Percentiles rank a stretch among this genome's conserved stretches.
Evolutionary conservation across 92 coral and sea anemone species (phyloP).

Genomic region (Epizoanthus fatuus): DNA sequence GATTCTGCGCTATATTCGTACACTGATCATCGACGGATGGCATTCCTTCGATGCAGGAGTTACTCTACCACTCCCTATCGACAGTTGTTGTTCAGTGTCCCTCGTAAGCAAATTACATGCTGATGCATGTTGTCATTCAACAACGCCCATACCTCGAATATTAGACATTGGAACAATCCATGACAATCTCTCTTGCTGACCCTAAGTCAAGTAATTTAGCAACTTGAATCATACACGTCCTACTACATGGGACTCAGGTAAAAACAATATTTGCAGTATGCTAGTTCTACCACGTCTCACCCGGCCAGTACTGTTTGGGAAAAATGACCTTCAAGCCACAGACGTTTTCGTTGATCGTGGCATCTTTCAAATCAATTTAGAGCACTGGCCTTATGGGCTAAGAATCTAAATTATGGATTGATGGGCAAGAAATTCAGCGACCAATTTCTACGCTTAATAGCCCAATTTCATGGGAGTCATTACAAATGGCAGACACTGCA

Average conservation of each 20-base stretch:
- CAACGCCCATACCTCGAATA: not conserved
- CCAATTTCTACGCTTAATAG: not conserved
- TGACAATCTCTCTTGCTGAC: not conserved
- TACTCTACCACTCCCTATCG: not conserved
- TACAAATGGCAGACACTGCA: too few relatives aligned
- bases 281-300: not conserved
- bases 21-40: too few relatives aligned
- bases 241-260: not conserved
- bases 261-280: not conserved
- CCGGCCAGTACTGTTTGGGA: not conserved
- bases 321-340: not conserved
- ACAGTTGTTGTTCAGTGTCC: not conserved
- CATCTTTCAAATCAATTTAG: not conserved
- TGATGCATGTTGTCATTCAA: not conserved
- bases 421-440: not conserved
- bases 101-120: not conserved
- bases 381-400: not conserved
- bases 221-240: not conserved
- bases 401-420: not conserved
- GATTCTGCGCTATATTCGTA: too few relatives aligned
- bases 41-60: not conserved
- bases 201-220: not conserved
- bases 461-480: not conserved
- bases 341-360: constrained; percentile 8
- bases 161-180: not conserved